Conservation (phyloP, 64 coral and sea anemone genomes). For the Montipora cactus region DNA sequence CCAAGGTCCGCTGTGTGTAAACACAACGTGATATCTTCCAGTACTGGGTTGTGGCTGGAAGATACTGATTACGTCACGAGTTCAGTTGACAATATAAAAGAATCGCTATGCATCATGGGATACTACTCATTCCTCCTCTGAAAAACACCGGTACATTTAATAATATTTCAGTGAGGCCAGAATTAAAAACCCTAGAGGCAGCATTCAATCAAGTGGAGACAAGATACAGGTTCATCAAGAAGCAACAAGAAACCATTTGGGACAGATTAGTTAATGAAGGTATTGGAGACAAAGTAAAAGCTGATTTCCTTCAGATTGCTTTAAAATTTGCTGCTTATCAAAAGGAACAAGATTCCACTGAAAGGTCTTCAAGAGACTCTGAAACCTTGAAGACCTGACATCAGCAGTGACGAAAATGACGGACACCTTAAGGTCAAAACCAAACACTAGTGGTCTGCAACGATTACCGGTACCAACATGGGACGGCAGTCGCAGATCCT, state of each 20-base stretch:
- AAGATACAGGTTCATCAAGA: background rate
- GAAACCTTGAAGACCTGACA: background rate
- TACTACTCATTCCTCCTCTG: no score
- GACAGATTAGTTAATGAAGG: background rate
- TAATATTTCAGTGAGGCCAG: background rate
- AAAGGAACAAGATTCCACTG: background rate
- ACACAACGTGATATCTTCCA: no score
- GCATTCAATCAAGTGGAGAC: background rate
- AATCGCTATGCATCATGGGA: no score
- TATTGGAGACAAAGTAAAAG: background rate
- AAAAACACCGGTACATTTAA: no score
- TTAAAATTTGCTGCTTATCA: background rate
- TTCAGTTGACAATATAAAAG: no score
- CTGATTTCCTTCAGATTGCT: background rate
- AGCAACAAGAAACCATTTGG: background rate
- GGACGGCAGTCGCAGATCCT: background rate
- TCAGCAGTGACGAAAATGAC: background rate
- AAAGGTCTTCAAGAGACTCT: background rate
- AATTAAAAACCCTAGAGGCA: slow-evolving; percentile 7
- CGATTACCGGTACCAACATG: background rate
- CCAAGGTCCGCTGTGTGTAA: no score
- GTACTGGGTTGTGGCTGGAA: no score
- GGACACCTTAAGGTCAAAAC: background rate
- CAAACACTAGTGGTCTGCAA: background rate
- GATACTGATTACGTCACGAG: no score